Percentiles rank a stretch among this genome's conserved stretches.
Conservation (phyloP, 2,888 invertebrate genomes). For the Athripsodes cinereus region DNA sequence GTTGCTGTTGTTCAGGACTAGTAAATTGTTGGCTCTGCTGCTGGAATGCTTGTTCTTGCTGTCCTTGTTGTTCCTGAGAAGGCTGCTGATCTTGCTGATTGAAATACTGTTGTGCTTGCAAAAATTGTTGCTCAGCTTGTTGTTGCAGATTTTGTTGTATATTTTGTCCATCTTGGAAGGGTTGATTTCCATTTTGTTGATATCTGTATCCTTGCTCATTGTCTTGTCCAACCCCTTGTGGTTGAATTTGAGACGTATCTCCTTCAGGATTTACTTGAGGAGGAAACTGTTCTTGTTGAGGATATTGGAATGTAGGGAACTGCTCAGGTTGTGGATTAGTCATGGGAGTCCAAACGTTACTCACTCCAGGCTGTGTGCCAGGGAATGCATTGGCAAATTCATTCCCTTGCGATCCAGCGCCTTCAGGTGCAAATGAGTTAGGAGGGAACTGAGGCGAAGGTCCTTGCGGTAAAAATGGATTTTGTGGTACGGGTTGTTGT, state of each 20-base stretch:
- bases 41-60: constrained; percentile 3
- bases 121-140: constrained; percentile 15
- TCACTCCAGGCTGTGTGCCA: constrained; percentile 3
- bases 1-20: constrained; percentile 7
- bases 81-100: constrained; percentile 8
- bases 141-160: constrained; percentile 6
- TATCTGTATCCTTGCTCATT: constrained; percentile 23
- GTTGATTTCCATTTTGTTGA: constrained; percentile 17
- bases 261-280: constrained; percentile 18
- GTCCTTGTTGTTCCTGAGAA: constrained; percentile 11
- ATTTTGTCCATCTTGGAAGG: constrained; percentile 20
- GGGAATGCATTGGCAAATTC: constrained; percentile 5
- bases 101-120: constrained; percentile 12
- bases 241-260: constrained; percentile 7
- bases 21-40: constrained; percentile 6
- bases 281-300: constrained; percentile 18
- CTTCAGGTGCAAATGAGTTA: constrained; percentile 11
- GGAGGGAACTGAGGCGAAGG: constrained; percentile 9
- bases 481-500: constrained; percentile 5
- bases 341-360: constrained; percentile 25
- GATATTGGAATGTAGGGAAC: constrained; percentile 15
- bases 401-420: constrained; percentile 10
- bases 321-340: constrained; percentile 14
- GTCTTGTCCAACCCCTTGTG: not conserved
- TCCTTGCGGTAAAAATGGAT: constrained; percentile 10